These are phyloP conservation scores for Neotragus moschatus DNA, from an alignment of 2,113 vertebrate species.

Conservation along the genomic window DNA sequence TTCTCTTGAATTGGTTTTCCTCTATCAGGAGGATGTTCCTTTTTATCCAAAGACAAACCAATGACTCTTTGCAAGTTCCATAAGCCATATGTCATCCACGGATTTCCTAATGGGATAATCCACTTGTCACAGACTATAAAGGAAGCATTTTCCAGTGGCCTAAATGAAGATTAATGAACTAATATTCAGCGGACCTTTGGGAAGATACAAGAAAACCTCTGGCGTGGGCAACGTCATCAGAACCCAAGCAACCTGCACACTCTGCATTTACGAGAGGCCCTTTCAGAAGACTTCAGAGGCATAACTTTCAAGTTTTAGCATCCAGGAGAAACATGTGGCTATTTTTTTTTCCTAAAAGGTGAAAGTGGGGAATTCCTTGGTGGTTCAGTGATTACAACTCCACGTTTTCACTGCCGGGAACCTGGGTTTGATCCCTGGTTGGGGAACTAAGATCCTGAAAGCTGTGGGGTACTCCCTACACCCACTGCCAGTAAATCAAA, in stretches of 20 bases:
- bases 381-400: not conserved
- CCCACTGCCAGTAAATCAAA: not conserved
- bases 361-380: not conserved
- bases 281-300: not conserved
- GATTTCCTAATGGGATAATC: not conserved
- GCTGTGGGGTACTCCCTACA: not conserved
- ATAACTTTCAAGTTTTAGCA: not conserved
- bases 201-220: not conserved
- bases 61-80: not conserved
- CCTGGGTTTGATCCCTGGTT: not conserved
- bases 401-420: not conserved
- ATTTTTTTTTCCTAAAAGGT: not conserved
- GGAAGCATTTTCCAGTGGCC: not conserved
- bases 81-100: not conserved
- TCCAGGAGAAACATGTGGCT: not conserved
- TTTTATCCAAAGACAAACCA: slow-evolving; percentile 19
- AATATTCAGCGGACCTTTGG: not conserved
- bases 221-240: not conserved
- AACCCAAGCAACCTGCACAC: not conserved
- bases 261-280: not conserved
- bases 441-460: not conserved
- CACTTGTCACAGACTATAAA: not conserved
- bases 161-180: not conserved
- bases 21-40: not conserved
- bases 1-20: not conserved